A percentile compares a stretch with the other conserved stretches of the same genome.
Conservation (phyloP, 2,888 invertebrate genomes). For the Drosophila paucipuncta region DNA sequence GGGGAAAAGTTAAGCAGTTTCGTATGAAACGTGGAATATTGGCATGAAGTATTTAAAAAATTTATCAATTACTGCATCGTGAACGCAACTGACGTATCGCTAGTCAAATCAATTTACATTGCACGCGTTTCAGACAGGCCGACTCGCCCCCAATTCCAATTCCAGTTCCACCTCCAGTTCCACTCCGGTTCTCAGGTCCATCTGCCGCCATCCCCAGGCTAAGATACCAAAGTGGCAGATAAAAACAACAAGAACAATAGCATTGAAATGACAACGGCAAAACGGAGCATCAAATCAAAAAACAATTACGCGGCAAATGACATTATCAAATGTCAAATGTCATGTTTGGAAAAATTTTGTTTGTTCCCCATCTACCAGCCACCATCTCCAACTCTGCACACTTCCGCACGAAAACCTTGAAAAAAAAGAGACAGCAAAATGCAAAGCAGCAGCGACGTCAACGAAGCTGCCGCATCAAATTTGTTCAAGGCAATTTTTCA, state of each 20-base stretch:
- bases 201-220: conserved; percentile 5
- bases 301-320: conserved; percentile 80
- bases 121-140: conserved; percentile 14
- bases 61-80: conserved; percentile 5
- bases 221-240: conserved; percentile 55
- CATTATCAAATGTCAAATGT: conserved; percentile 80
- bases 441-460: conserved; percentile 66
- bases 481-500: conserved; percentile 79
- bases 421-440: conserved; percentile 53
- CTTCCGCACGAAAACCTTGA: conserved; percentile 21
- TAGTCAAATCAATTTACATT: conserved; percentile 47
- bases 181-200: neutral
- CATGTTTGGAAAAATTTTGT: conserved; percentile 63
- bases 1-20: neutral
- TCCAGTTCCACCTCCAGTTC: neutral
- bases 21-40: neutral
- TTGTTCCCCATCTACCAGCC: neutral
- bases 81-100: conserved; percentile 23
- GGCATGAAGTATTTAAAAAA: neutral
- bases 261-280: conserved; percentile 41
- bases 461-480: conserved; percentile 62
- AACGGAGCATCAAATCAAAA: conserved; percentile 72
- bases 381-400: conserved; percentile 4
- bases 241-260: conserved; percentile 39
- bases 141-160: neutral